Evolutionary conservation across 2,113 vertebrate genomes (phyloP).

Genomic region (rabbit (Oryctolagus cuniculus)): mOryCun1.1 NC_091443.1:82056501-82057000

Average conservation of each 20-base stretch:
- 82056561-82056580: background rate
- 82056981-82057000: background rate
- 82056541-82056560: background rate
- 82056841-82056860: conserved; percentile 59
- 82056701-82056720: conserved; percentile 44
- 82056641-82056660: background rate
- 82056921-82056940: background rate
- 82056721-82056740: conserved; percentile 61
- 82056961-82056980: background rate
- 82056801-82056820: conserved; percentile 75
- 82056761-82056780: conserved; percentile 81
- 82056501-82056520: conserved; percentile 37
- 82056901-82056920: background rate
- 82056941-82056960: background rate
- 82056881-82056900: conserved; percentile 67
- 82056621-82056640: conserved; percentile 8
- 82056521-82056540: conserved; percentile 62
- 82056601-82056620: background rate
- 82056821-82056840: conserved; percentile 75
- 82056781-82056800: conserved; percentile 80
- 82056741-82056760: conserved; percentile 64
- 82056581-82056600: background rate
- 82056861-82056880: conserved; percentile 68
- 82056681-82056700: conserved; percentile 59
- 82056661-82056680: background rate